Percentiles rank a stretch among this genome's conserved stretches.
Conservation (phyloP, 2,113 vertebrate genomes). For the Cyphomyrus discorhynchus region DNA sequence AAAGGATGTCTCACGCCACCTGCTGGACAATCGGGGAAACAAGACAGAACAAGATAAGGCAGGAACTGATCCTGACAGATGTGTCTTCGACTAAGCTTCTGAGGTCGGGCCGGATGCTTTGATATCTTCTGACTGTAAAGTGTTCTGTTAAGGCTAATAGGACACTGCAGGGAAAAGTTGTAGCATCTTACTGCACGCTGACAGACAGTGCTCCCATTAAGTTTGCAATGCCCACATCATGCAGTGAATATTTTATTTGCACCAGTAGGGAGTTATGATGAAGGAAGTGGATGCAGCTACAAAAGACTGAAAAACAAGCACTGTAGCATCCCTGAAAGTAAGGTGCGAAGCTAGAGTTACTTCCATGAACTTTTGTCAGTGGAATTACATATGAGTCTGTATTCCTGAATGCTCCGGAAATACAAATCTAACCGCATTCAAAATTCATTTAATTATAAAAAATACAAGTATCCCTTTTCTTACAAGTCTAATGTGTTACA, state of each 20-base stretch:
- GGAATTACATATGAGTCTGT: background rate
- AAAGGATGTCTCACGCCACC: background rate
- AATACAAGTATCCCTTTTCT: background rate
- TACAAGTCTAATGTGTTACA: background rate
- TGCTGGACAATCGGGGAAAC: background rate
- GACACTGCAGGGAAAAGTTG: no score
- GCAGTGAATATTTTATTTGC: background rate
- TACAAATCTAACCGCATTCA: background rate
- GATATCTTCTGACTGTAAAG: no score
- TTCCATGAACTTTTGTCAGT: background rate
- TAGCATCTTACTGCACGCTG: no score
- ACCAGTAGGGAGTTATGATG: background rate
- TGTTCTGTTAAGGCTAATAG: no score
- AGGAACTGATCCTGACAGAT: no score
- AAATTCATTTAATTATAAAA: background rate
- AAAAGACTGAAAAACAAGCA: background rate
- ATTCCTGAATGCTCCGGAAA: background rate
- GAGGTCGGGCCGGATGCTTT: no score
- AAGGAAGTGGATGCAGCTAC: background rate
- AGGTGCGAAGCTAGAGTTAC: background rate
- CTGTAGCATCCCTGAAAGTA: background rate
- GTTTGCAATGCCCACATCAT: background rate
- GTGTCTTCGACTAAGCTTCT: no score
- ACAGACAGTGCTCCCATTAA: no score
- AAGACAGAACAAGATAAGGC: background rate